Conservation (phyloP, 2,113 vertebrate species). For the Capricornis sumatraensis region DNA sequence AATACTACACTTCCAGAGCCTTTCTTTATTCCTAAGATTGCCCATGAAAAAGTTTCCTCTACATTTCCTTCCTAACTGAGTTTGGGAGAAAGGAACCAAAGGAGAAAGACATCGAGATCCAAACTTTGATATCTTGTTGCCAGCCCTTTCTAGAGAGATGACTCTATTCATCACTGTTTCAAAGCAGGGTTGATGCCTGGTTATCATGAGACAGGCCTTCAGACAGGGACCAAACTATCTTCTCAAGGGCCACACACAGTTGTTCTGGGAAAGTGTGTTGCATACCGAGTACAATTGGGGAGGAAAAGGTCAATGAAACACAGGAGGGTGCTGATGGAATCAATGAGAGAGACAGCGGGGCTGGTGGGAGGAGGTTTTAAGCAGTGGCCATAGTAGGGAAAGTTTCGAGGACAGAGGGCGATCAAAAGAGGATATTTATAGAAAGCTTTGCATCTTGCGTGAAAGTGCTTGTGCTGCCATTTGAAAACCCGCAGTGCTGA, state of each 20-base stretch:
- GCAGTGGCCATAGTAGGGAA: background rate
- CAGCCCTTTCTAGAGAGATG: background rate
- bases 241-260: background rate
- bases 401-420: background rate
- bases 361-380: background rate
- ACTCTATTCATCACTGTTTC: background rate
- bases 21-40: background rate
- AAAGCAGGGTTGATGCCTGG: background rate
- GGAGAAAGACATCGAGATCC: background rate
- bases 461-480: background rate
- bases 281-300: accelerated
- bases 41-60: background rate
- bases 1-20: background rate
- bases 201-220: background rate
- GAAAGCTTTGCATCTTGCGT: background rate
- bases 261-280: background rate
- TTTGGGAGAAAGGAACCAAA: background rate
- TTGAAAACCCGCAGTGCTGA: background rate
- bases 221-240: background rate
- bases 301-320: background rate
- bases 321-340: background rate
- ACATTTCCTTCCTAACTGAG: background rate
- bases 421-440: background rate
- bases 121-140: background rate
- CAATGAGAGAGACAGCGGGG: background rate